Conservation (phyloP, 2,888 invertebrate species). For the Morpho achilles region DNA sequence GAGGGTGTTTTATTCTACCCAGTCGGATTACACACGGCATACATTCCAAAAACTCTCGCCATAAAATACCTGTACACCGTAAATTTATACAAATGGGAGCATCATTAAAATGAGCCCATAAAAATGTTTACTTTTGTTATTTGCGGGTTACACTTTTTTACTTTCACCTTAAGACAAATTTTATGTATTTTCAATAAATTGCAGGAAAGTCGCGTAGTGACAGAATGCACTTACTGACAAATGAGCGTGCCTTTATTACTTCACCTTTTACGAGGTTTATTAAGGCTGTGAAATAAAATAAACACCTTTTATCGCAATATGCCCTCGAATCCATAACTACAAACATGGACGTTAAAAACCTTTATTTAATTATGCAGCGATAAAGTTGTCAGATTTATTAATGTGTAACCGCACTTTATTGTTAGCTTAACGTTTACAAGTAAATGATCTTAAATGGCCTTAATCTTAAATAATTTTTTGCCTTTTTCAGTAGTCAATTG, state of each 20-base stretch:
- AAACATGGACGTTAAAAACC: neutral
- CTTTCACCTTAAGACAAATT: constrained; percentile 26
- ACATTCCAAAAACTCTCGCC: too few species aligned
- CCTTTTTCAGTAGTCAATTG: too few species aligned
- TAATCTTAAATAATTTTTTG: too few species aligned
- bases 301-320: constrained; percentile 11
- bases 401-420: constrained; percentile 1
- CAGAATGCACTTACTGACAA: constrained; percentile 17
- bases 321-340: neutral
- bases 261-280: constrained; percentile 15
- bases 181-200: constrained; percentile 19
- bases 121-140: neutral
- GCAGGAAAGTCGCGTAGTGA: constrained; percentile 18
- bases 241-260: constrained; percentile 20
- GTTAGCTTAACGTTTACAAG: too few species aligned
- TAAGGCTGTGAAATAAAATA: constrained; percentile 12
- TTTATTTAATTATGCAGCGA: constrained; percentile 2
- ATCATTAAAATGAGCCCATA: neutral
- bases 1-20: too few species aligned
- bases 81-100: too few species aligned
- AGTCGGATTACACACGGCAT: too few species aligned
- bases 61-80: too few species aligned
- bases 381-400: constrained; percentile 2
- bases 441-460: too few species aligned
- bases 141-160: constrained; percentile 7